phyloP scores from a whole-genome alignment of 1,140 invertebrate genomes.

The Parasteatoda tepidariorum region DNA sequence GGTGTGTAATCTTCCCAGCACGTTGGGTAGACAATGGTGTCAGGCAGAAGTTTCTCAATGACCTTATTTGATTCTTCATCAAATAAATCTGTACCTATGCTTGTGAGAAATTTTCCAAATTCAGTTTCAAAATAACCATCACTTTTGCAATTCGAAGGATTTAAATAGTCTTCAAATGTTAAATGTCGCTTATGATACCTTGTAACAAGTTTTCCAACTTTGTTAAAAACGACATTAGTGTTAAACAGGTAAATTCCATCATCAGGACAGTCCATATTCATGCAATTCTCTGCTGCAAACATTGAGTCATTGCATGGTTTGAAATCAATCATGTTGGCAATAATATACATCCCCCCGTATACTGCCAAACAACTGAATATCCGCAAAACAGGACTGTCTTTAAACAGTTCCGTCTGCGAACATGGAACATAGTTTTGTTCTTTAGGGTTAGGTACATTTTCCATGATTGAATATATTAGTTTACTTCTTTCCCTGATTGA shows the following conservation, averaged over 20 bases:
- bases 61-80: constrained; percentile 71
- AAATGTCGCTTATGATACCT: constrained; percentile 83
- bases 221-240: constrained; percentile 80
- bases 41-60: constrained; percentile 71
- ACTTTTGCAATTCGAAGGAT: constrained; percentile 71
- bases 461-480: not conserved
- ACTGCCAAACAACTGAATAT: constrained; percentile 73
- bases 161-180: constrained; percentile 72
- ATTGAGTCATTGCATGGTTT: not conserved
- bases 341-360: constrained; percentile 70
- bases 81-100: constrained; percentile 82
- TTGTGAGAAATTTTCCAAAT: constrained; percentile 75
- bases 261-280: not conserved
- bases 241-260: constrained; percentile 74
- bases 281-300: not conserved
- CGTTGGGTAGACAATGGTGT: constrained; percentile 78
- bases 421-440: constrained; percentile 12
- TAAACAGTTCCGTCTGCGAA: not conserved
- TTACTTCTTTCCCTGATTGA: not conserved
- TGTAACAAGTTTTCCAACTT: constrained; percentile 72
- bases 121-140: constrained; percentile 73
- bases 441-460: constrained; percentile 28
- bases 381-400: constrained; percentile 62
- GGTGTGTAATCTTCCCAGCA: constrained; percentile 81
- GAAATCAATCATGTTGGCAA: not conserved